Percentiles rank a stretch among this genome's conserved stretches.
Conservation (phyloP, 2,113 vertebrate species). For the Neotragus moschatus region DNA sequence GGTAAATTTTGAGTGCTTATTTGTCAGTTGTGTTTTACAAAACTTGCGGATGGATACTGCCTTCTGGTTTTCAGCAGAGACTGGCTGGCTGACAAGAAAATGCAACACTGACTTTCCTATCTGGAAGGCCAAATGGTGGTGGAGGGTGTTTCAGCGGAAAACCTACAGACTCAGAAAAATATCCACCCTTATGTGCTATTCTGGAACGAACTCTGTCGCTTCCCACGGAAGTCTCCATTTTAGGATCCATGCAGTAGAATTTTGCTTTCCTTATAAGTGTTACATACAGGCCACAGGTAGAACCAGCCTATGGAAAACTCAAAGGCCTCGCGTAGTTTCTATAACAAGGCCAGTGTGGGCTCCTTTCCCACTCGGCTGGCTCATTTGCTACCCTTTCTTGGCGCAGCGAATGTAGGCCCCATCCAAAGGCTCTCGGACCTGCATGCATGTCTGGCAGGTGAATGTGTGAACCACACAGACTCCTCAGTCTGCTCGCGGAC, state of each 20-base stretch:
- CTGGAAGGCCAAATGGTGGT: background rate
- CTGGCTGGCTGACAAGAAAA: background rate
- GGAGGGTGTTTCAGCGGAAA: background rate
- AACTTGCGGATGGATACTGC: background rate
- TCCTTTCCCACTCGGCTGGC: background rate
- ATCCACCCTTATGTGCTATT: background rate
- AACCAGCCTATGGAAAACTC: background rate
- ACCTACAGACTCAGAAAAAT: background rate
- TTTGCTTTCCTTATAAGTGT: background rate
- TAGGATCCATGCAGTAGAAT: background rate
- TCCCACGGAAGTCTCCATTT: background rate
- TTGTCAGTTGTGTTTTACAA: background rate
- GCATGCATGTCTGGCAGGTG: background rate
- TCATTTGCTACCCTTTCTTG: background rate
- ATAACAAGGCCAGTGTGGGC: background rate
- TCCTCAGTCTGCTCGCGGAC: background rate
- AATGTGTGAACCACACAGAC: background rate
- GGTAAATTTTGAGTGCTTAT: background rate
- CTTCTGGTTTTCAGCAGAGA: slow-evolving; percentile 21
- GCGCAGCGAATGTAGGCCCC: background rate
- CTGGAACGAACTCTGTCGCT: background rate
- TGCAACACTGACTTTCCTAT: background rate
- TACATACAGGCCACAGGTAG: background rate
- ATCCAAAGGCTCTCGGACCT: background rate
- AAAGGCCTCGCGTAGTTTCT: background rate